Evolutionary conservation across 2,888 invertebrate genomes (phyloP), one percentile per base, ranked within the genome.

Genomic region (Aporophyla nigra): DNA sequence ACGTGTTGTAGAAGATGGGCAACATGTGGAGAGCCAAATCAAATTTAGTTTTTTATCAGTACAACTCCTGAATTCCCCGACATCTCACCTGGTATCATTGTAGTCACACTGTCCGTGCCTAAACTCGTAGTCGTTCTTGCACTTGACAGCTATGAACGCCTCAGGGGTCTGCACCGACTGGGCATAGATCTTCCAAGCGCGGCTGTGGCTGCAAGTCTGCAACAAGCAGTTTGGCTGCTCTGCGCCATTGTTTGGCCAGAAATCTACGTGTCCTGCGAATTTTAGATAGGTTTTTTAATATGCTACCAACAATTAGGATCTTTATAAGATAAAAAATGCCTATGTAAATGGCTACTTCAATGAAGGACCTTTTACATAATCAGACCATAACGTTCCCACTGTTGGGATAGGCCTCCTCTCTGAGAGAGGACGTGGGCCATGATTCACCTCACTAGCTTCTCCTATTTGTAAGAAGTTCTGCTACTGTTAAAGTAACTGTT

Each of bases 121-220:
- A 80, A 95, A 96, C 0, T 82, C 83, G 0, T 92, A 88, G 92
- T 92, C 94, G 85, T 83, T 83, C 6, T 73, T 33, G 77, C 96
- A 96, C 7, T 76, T 76, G 2, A 91, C 82, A 0, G 93, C 93
- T 0, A 90, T 89, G 90, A 96, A 95, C 5, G 90, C 90, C 0
- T 59, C 12, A 0, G 84, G 87, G 24, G 83, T 80, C 3, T 74
- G 3, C 10, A 96, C 88, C 0, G 95, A 94, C 89, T 94, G 94
- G 0, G 91, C 87, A 87, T 83, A 95, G 40, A 91, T 83, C 33
- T 86, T 75, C 94, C 94, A 95, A 5, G 93, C 91, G 46, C 95
- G 92, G 76, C 92, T 90, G 92, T 97, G 97, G 69, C 94, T 94
- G 88, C 96, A 97, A 0, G 94, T 91, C 84, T 95, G 93, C 10